These are phyloP conservation scores for Acrocephalus kingi DNA, from an alignment of 2,113 vertebrate species.

Conservation along the genomic window DNA sequence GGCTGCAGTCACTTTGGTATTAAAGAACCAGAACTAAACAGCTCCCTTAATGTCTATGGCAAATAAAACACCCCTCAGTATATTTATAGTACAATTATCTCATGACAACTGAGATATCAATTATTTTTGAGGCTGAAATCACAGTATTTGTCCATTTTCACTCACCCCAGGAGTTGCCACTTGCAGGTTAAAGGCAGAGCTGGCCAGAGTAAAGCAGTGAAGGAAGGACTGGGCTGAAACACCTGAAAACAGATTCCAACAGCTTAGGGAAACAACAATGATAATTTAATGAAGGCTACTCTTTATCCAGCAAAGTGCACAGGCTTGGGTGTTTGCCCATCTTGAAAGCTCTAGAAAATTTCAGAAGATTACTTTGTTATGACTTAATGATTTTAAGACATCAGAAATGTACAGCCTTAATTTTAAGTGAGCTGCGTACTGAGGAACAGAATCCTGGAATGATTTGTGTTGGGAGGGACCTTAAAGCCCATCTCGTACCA, in stretches of 20 bases:
- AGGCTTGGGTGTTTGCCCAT: background rate
- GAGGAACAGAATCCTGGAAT: background rate
- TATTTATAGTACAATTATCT: fast-evolving
- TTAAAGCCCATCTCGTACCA: background rate
- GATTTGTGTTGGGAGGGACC: background rate
- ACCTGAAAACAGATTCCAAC: conserved; percentile 71
- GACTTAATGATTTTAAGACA: background rate
- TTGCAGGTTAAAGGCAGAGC: conserved; percentile 89
- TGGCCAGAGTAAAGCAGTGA: conserved; percentile 87
- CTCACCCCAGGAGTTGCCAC: conserved; percentile 95
- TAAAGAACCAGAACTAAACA: background rate
- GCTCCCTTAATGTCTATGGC: background rate
- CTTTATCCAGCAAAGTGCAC: background rate
- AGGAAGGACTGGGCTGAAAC: conserved; percentile 91
- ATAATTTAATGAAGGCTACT: background rate
- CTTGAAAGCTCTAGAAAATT: background rate
- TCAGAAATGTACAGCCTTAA: background rate
- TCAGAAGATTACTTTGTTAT: fast-evolving
- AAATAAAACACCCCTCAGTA: background rate
- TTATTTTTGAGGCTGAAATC: background rate
- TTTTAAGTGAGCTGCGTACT: fast-evolving
- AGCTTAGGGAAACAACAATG: background rate
- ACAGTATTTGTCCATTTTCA: background rate
- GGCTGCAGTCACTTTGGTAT: background rate
- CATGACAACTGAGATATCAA: background rate